Base-by-base conservation (phyloP, 2,797 vertebrate species). In the Psittacula echo region DNA sequence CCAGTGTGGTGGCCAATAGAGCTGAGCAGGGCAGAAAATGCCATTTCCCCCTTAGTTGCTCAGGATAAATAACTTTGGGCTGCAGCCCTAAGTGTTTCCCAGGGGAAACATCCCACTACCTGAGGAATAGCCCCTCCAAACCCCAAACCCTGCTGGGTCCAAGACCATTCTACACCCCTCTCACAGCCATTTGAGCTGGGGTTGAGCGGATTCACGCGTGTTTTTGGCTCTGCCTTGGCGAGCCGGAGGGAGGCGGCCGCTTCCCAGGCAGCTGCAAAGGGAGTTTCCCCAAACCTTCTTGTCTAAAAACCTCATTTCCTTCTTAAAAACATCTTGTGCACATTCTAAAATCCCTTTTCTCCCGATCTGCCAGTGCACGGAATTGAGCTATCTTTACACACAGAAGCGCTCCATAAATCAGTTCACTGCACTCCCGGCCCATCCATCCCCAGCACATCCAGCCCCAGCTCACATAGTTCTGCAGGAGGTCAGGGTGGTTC, bases 401-500 rank as follows among this genome's bases (percentile, higher is more conserved):
- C 67, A 37, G 67, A 72, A 54, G 62, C 18, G 58, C 66, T 70
- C 74, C 91, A 39, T 48, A 58, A 88, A 86, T 62, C 75, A 80
- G 4, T 42, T n/a, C 42, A 5, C 7, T 4, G 5, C 80, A 73
- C 45, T 13, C 73, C 81, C 81, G 45, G 68, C 85, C 92, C 47
- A 0, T 29, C 80, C 92, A 60, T 6, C 30, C 61, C 85, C 73
- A 51, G 61, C 85, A 75, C 62, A 0, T 12, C 83, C 77, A 47
- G n/a, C 11, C 50, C 66, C 53, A 19, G 85, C 96, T 98, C 86
- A 98, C 98, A 1, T 98, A 98, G 76, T 98, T 98, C 10, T 98
- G 97, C 82, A 98, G 93, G 62, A 98, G 97, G 85, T 98, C 98
- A 0, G 98, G 98, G 87, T 98, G 98, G 67, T 97, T 98, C 67